Evolutionary conservation across 2,888 invertebrate genomes (phyloP).

Genomic region (Drosophila lacicola): DNA sequence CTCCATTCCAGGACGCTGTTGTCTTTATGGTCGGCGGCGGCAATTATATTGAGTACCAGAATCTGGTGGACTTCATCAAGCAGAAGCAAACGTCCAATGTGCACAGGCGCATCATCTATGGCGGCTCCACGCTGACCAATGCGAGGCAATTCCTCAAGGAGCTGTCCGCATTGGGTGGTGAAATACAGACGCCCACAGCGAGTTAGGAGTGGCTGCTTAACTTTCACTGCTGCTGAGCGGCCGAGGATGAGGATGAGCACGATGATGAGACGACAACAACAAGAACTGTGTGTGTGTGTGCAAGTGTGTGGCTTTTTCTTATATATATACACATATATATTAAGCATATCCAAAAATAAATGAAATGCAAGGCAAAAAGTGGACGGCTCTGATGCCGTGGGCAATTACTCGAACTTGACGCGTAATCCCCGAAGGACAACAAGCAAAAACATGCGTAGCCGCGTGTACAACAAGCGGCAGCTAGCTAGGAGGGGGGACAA

Average conservation of each 20-base stretch:
- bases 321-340: constrained; percentile 43
- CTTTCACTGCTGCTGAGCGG: constrained; percentile 64
- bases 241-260: constrained; percentile 10
- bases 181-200: constrained; percentile 86
- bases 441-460: constrained; percentile 76
- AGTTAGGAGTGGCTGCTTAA: constrained; percentile 78
- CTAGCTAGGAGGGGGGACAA: neutral
- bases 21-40: constrained; percentile 97
- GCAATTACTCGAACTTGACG: constrained; percentile 77
- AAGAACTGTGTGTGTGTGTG: constrained; percentile 24
- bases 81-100: constrained; percentile 90
- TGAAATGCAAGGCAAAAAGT: constrained; percentile 72
- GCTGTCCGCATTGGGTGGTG: constrained; percentile 91
- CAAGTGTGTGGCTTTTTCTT: constrained; percentile 59
- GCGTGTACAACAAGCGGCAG: constrained; percentile 64
- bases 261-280: constrained; percentile 1
- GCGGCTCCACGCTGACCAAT: constrained; percentile 96
- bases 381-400: constrained; percentile 34
- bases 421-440: constrained; percentile 77
- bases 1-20: constrained; percentile 93
- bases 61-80: constrained; percentile 97
- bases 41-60: constrained; percentile 99
- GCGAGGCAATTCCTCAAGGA: constrained; percentile 98
- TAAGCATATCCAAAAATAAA: constrained; percentile 80
- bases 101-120: constrained; percentile 95